Evolutionary conservation across 2,888 invertebrate genomes (phyloP), one percentile per base, ranked within the genome.

Genomic region (Augochlorella aurata): DNA sequence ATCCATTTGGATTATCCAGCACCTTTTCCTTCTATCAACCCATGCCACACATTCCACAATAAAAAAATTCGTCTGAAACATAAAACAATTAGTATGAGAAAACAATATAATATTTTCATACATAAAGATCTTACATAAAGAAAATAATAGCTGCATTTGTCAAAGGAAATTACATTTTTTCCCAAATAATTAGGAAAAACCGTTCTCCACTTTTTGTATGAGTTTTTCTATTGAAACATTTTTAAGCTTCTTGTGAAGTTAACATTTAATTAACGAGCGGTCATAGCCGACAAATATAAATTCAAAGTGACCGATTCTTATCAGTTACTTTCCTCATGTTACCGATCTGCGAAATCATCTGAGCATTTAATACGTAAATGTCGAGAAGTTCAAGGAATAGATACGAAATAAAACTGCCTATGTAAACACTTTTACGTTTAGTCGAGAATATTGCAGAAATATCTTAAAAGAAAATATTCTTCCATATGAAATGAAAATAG

Each of bases 1-100:
- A 90, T 91, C 93, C 93, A 93, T 93, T 93, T 93, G 93, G 92
- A 93, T 90, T 88, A 87, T 88, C 89, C 91, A 87, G 87, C 88
- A 83, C 81, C 78, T 84, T 85, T 76, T 81, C 79, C 74, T 79
- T 75, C 86, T 84, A 86, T 86, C 74, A 83, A 85, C 81, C 79
- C 81, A 77, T 85, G 49, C 80, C 61, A 74, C 81, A 77, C 82
- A 82, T 79, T 66, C 72, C 70, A 65, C 76, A 54, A 49, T 69
- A 61, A 16, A 24, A 16, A 58, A 54, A 44, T 38, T 14, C 21
- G 71, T 74, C 50, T 68, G 38, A 54, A 67, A 18, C 67, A 24
- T 58, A 16, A 24, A 61, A 70, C 29, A 49, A 18, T 8, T 14
- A 54, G 18, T 21, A 47, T 10, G 1, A 52, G 14, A 61, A 24